A percentile compares a stretch with the other conserved stretches of the same genome.
These are phyloP conservation scores for Deroplatys truncata DNA, from an alignment of 2,888 invertebrate species.

Conservation along the genomic window DNA sequence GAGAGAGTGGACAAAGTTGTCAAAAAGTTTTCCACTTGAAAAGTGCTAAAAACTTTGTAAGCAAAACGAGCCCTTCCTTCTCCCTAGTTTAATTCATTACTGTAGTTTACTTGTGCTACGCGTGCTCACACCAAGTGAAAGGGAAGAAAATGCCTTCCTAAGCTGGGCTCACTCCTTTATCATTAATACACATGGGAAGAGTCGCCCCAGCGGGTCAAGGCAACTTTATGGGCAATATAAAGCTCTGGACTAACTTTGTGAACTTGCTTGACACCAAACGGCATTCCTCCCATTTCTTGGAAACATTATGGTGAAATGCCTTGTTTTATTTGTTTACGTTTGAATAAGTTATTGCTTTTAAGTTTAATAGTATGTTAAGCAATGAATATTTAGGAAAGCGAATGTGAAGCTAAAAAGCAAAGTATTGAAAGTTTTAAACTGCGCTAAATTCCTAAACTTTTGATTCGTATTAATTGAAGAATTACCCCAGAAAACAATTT, in stretches of 20 bases:
- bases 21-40: background rate
- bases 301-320: background rate
- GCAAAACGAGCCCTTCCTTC: background rate
- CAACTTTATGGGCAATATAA: background rate
- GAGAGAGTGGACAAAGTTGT: conserved; percentile 4
- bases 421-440: too few relatives aligned
- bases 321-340: too few relatives aligned
- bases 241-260: background rate
- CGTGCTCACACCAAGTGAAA: background rate
- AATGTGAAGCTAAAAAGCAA: too few relatives aligned
- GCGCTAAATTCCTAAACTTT: too few relatives aligned
- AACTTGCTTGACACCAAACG: background rate
- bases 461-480: too few relatives aligned
- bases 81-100: conserved; percentile 4
- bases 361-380: too few relatives aligned
- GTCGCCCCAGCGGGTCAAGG: background rate
- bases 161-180: background rate
- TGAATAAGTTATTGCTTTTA: too few relatives aligned
- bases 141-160: background rate
- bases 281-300: background rate
- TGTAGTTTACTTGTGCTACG: background rate
- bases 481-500: too few relatives aligned
- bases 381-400: too few relatives aligned
- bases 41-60: conserved; percentile 5
- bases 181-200: background rate